These are phyloP conservation scores for Butastur rufipennis DNA, from an alignment of 2,113 vertebrate species.

Conservation along the genomic window DNA sequence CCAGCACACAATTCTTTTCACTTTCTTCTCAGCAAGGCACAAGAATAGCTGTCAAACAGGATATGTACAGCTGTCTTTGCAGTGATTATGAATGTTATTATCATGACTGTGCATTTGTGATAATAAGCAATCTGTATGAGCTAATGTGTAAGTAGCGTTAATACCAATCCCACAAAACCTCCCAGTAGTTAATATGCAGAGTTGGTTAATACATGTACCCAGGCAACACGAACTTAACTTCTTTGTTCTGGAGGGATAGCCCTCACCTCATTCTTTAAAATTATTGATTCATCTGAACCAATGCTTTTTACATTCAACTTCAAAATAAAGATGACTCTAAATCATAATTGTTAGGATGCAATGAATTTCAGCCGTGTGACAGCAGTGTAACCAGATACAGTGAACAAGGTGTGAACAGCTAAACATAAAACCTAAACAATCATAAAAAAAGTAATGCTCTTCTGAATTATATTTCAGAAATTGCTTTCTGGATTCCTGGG, in stretches of 20 bases:
- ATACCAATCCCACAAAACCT: not conserved
- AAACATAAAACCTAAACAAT: not conserved
- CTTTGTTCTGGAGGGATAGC: not conserved
- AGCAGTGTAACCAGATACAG: not conserved
- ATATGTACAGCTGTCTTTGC: not conserved
- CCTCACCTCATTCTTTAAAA: not conserved
- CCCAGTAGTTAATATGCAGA: not conserved
- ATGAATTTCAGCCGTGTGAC: not conserved
- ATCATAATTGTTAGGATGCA: not conserved
- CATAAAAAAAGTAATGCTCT: not conserved
- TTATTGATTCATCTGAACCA: not conserved
- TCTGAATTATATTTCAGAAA: not conserved
- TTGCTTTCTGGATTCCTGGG: not conserved
- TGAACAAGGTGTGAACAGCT: not conserved
- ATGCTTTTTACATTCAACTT: not conserved
- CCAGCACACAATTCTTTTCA: not conserved
- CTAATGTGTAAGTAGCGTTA: not conserved
- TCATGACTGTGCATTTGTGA: not conserved
- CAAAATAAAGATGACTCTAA: not conserved
- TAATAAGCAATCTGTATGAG: not conserved
- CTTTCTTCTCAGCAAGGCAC: not conserved
- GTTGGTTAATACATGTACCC: not conserved
- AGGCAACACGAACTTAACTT: not conserved
- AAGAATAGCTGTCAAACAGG: not conserved
- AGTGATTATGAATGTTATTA: not conserved